A percentile compares a stretch with the other conserved stretches of the same genome.
These are phyloP conservation scores for Gobio gobio DNA, from an alignment of 2,113 vertebrate genomes.

Conservation along the genomic window DNA sequence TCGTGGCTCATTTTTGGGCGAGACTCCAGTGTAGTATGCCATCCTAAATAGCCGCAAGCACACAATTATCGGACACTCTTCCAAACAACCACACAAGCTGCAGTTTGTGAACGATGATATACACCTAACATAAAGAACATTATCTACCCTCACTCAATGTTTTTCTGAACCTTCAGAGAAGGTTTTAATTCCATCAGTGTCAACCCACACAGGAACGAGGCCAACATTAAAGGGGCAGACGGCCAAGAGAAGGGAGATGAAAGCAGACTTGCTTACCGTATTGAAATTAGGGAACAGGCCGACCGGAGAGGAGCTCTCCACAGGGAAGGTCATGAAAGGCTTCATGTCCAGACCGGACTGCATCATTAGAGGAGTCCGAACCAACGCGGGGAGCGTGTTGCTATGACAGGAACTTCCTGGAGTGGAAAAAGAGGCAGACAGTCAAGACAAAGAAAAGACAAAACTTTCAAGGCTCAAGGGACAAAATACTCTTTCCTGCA, in stretches of 20 bases:
- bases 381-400: constrained; percentile 83
- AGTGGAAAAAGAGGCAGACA: constrained; percentile 30
- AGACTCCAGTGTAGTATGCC: not conserved
- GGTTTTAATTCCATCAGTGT: constrained; percentile 47
- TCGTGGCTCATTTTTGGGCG: not conserved
- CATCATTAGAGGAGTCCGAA: constrained; percentile 88
- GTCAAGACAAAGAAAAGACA: not conserved
- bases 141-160: not conserved
- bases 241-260: not conserved
- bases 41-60: not conserved
- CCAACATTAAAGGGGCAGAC: not conserved
- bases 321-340: constrained; percentile 89
- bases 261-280: constrained; percentile 78
- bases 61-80: not conserved
- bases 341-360: constrained; percentile 89
- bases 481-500: not conserved
- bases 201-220: constrained; percentile 38
- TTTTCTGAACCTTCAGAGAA: not conserved
- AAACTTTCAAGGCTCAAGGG: not conserved
- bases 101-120: constrained; percentile 24
- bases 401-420: constrained; percentile 83
- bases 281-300: constrained; percentile 97
- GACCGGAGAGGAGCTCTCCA: constrained; percentile 86
- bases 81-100: constrained; percentile 5
- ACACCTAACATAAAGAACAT: not conserved